Evolutionary conservation across 2,888 invertebrate species (phyloP).

Genomic region (Andrena chrysosceles): DNA sequence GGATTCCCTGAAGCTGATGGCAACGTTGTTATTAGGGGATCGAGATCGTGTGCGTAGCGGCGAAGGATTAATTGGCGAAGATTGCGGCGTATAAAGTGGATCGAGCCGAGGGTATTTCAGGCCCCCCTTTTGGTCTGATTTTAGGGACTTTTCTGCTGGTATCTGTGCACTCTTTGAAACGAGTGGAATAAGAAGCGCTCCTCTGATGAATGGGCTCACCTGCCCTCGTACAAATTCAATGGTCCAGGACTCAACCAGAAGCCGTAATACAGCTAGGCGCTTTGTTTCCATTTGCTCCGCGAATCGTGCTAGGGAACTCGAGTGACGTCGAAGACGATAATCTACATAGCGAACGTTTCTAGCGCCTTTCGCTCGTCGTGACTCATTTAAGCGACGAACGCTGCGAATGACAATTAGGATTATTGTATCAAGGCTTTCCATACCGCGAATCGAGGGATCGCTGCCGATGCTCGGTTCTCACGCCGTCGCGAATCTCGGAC

Average conservation of each 20-base stretch:
- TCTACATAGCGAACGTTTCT: not conserved
- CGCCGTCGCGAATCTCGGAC: conserved; percentile 60
- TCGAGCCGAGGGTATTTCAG: not conserved
- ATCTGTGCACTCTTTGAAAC: no score
- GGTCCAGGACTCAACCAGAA: no score
- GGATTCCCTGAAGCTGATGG: conserved; percentile 1
- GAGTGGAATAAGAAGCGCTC: no score
- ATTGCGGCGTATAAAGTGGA: not conserved
- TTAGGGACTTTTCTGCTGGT: no score
- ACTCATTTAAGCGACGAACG: conserved; percentile 56
- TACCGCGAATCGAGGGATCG: conserved; percentile 61
- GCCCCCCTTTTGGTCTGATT: no score
- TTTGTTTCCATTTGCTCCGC: not conserved
- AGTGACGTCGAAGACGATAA: conserved; percentile 9
- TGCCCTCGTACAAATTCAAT: no score
- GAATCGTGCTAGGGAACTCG: not conserved
- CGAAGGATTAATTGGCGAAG: not conserved
- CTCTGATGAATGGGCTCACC: no score
- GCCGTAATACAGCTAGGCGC: no score
- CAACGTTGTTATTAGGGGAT: conserved; percentile 2
- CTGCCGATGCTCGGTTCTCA: conserved; percentile 59
- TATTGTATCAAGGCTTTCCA: conserved; percentile 65
- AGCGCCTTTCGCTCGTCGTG: conserved; percentile 48
- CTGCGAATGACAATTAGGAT: conserved; percentile 63
- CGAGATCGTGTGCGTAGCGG: not conserved